Conservation (phyloP, 1,140 invertebrate species). For the Proales similis region DNA sequence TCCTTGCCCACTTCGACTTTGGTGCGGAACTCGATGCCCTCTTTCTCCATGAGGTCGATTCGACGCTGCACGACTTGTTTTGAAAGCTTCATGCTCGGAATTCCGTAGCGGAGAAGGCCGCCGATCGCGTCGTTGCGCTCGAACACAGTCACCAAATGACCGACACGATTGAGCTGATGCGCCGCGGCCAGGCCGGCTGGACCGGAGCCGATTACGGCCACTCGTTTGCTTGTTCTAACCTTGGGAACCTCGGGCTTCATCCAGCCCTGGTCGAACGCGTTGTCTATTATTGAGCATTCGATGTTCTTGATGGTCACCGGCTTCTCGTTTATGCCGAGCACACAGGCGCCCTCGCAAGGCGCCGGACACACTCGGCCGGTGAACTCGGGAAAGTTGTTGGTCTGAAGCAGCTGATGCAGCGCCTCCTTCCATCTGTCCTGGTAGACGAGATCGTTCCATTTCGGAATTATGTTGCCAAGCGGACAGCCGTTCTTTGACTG, state of each 20-base stretch:
- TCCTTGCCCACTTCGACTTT: constrained; percentile 77
- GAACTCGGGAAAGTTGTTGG: constrained; percentile 99
- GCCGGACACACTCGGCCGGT: constrained; percentile 96
- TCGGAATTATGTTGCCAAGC: constrained; percentile 94
- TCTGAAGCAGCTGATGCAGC: constrained; percentile 85
- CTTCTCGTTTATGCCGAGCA: constrained; percentile 70
- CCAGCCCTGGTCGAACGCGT: constrained; percentile 94
- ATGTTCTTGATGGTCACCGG: constrained; percentile 98
- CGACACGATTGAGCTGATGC: constrained; percentile 89
- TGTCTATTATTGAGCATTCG: constrained; percentile 95
- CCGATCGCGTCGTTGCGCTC: constrained; percentile 91
- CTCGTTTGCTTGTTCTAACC: constrained; percentile 69
- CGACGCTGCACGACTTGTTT: constrained; percentile 80
- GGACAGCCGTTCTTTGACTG: constrained; percentile 94
- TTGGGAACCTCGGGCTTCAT: constrained; percentile 71
- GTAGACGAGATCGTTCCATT: constrained; percentile 95
- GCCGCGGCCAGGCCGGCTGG: constrained; percentile 89
- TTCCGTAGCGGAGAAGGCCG: constrained; percentile 90
- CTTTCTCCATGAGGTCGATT: constrained; percentile 73
- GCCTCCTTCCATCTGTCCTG: constrained; percentile 92
- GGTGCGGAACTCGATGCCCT: constrained; percentile 84
- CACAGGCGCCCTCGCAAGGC: constrained; percentile 95
- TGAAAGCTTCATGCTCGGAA: constrained; percentile 92
- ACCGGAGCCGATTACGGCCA: constrained; percentile 90
- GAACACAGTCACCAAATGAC: constrained; percentile 81